A percentile compares a stretch with the other conserved stretches of the same genome.
phyloP scores from a whole-genome alignment of 1,140 invertebrate genomes.

The Aphelenchoides avenae region DNA sequence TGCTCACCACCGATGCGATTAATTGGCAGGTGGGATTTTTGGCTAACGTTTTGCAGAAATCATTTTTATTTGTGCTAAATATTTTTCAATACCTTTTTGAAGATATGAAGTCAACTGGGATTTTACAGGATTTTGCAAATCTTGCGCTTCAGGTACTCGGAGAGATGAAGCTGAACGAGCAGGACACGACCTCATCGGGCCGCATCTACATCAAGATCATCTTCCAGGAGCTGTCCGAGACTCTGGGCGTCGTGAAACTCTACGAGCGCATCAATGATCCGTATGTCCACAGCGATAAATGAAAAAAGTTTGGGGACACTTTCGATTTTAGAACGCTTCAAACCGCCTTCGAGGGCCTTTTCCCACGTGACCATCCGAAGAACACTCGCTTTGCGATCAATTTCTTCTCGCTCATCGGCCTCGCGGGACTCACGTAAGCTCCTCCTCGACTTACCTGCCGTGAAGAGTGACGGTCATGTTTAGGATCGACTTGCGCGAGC shows the following conservation, averaged over 20 bases:
- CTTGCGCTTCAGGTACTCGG: no score
- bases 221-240: conserved; percentile 90
- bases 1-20: conserved; percentile 92
- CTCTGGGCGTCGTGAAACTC: conserved; percentile 85
- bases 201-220: conserved; percentile 96
- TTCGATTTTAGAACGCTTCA: conserved; percentile 70
- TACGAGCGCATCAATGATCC: conserved; percentile 82
- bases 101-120: no score
- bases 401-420: conserved; percentile 95
- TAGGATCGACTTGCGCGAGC: conserved; percentile 36
- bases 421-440: conserved; percentile 78
- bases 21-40: conserved; percentile 74
- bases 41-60: no score
- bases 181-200: conserved; percentile 92
- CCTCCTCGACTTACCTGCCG: conserved; percentile 2
- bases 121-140: no score
- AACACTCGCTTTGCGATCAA: conserved; percentile 98
- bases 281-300: conserved; percentile 61
- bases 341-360: conserved; percentile 80
- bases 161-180: conserved; percentile 85
- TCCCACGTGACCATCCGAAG: conserved; percentile 89
- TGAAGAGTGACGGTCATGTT: conserved; percentile 19
- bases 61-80: no score
- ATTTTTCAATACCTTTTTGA: no score
- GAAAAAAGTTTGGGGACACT: neutral